Conservation (phyloP, 2,797 vertebrate genomes). For the Periparus ater region DNA sequence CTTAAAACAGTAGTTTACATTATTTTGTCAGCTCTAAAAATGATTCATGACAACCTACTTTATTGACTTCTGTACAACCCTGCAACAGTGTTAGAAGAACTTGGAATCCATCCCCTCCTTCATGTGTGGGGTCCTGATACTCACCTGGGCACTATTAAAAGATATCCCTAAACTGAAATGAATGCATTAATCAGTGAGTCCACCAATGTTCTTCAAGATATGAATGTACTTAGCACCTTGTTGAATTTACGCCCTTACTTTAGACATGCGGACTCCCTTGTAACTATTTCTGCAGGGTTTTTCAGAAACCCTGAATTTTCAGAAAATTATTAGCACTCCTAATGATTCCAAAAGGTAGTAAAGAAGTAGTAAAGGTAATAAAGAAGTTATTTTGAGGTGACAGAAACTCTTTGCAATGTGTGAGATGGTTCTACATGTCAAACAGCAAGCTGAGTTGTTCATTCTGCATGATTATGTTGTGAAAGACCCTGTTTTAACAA, state of each 20-base stretch:
- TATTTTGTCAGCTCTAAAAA: background rate
- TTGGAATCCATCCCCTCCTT: background rate
- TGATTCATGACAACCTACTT: background rate
- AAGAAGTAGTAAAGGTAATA: background rate
- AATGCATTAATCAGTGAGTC: background rate
- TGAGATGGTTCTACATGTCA: background rate
- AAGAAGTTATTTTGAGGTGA: background rate
- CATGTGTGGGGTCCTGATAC: background rate
- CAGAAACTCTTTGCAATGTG: background rate
- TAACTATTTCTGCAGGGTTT: background rate
- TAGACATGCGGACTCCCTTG: background rate
- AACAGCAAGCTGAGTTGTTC: background rate
- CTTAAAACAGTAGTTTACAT: background rate
- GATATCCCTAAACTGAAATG: background rate
- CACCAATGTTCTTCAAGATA: background rate
- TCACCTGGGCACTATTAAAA: background rate
- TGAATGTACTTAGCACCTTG: background rate
- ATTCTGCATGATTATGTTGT: background rate
- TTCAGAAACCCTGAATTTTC: background rate
- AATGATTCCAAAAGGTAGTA: background rate
- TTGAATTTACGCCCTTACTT: background rate
- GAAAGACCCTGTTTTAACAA: constrained; percentile 32
- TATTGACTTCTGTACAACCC: background rate
- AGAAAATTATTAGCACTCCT: background rate
- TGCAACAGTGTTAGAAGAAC: background rate